Percentiles rank a stretch among this genome's conserved stretches.
Conservation (phyloP, 2,888 invertebrate genomes). For the Pocota personata region DNA sequence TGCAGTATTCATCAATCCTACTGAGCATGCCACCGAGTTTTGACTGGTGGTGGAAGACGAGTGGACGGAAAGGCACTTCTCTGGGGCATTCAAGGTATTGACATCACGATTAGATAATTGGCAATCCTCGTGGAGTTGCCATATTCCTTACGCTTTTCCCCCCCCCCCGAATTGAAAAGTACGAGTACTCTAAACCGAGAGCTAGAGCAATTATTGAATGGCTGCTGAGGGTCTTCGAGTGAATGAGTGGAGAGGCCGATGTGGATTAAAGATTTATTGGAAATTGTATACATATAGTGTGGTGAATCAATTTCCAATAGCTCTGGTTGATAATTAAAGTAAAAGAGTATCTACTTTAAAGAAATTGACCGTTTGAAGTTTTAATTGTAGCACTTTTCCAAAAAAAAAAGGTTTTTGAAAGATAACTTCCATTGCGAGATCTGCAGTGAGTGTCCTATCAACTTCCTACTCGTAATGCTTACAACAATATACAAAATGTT, state of each 20-base stretch:
- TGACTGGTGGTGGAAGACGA: slow-evolving; percentile 1
- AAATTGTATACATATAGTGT: slow-evolving; percentile 40
- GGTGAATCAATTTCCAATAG: slow-evolving; percentile 45
- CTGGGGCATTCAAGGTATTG: slow-evolving; percentile 66
- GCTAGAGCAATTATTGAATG: slow-evolving; percentile 37
- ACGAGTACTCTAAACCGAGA: slow-evolving; percentile 32
- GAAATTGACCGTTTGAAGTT: not conserved
- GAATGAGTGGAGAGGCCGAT: slow-evolving; percentile 14
- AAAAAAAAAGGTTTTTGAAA: not conserved
- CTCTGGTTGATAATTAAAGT: not conserved
- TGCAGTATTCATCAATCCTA: slow-evolving; percentile 68
- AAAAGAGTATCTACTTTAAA: not conserved
- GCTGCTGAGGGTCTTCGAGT: slow-evolving; percentile 48
- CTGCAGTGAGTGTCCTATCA: too few species aligned
- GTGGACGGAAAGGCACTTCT: slow-evolving; percentile 47
- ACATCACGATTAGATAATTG: slow-evolving; percentile 70
- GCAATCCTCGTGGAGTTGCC: slow-evolving; percentile 63
- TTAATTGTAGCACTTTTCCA: not conserved
- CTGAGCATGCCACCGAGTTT: slow-evolving; percentile 22
- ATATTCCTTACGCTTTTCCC: slow-evolving; percentile 52
- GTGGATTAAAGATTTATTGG: slow-evolving; percentile 41
- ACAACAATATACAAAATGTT: too few species aligned
- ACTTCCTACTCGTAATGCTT: too few species aligned
- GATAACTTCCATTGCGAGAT: too few species aligned
- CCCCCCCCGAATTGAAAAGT: slow-evolving; percentile 33